These are phyloP conservation scores for Sylvietta virens DNA, from an alignment of 2,113 vertebrate genomes.

Conservation along the genomic window DNA sequence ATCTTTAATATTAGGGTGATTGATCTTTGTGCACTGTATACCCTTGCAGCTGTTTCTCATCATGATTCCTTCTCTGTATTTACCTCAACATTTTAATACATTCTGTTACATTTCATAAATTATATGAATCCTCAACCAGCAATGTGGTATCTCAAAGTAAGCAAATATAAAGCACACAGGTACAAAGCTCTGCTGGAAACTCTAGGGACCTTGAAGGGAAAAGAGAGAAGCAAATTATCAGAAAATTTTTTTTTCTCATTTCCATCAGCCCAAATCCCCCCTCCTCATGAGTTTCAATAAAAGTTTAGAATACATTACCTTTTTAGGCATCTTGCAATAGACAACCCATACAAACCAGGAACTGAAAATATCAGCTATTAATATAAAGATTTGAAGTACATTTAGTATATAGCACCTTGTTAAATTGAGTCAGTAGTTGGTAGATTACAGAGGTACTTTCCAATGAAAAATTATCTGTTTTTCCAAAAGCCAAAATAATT, in stretches of 20 bases:
- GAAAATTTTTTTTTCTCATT: background rate
- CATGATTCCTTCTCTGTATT: background rate
- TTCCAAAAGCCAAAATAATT: constrained; percentile 35
- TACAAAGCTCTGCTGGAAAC: background rate
- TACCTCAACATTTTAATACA: background rate
- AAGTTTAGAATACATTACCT: background rate
- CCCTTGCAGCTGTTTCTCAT: background rate
- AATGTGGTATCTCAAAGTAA: background rate
- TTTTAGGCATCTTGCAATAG: background rate
- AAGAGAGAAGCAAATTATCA: background rate
- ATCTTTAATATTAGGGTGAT: background rate
- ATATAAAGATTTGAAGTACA: background rate
- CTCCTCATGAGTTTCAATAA: background rate
- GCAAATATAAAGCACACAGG: background rate
- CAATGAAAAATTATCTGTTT: constrained; percentile 4
- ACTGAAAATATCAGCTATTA: background rate
- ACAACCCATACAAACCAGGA: background rate
- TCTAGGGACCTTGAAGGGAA: background rate
- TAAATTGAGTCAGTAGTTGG: constrained; percentile 6
- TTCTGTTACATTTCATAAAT: background rate
- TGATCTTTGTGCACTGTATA: background rate
- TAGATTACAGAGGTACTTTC: background rate
- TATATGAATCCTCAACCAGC: background rate
- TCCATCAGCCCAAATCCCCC: rapidly evolving
- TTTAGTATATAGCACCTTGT: background rate